A percentile compares a stretch with the other conserved stretches of the same genome.
Evolutionary conservation across 2,113 vertebrate genomes (phyloP).

Genomic region (Xerus inauris): DNA sequence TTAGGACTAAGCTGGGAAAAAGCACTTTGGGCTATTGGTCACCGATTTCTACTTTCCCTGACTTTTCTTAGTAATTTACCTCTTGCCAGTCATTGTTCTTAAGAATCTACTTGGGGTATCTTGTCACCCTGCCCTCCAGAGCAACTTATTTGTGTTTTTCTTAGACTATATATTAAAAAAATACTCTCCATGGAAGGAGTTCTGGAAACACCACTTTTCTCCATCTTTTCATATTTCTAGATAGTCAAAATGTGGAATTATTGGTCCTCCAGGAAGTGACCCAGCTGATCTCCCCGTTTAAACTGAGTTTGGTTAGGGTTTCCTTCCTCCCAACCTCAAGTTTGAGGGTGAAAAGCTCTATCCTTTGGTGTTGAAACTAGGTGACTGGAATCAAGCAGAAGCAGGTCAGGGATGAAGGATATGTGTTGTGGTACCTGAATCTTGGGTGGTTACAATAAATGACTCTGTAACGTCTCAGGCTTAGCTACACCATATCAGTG

Average conservation of each 20-base stretch:
- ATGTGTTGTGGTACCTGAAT: neutral
- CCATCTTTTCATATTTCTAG: neutral
- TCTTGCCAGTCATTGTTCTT: neutral
- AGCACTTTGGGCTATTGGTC: neutral
- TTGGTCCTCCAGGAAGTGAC: neutral
- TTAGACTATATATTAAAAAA: neutral
- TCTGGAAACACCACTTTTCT: neutral
- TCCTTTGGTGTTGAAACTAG: neutral
- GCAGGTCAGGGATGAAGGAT: neutral
- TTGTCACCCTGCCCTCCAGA: neutral
- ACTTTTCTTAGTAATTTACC: neutral
- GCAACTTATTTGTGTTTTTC: neutral
- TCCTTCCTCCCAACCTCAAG: neutral
- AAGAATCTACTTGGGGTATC: neutral
- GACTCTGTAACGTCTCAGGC: neutral
- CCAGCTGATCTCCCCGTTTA: neutral
- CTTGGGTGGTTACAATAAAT: neutral
- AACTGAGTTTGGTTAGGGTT: neutral
- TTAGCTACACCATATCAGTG: neutral
- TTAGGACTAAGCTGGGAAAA: neutral
- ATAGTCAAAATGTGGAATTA: neutral
- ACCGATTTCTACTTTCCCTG: neutral
- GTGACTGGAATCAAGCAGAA: neutral
- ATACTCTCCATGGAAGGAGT: neutral
- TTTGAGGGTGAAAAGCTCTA: neutral